Evolutionary conservation across 2,797 vertebrate species (phyloP), one percentile per base, ranked within the genome.

Genomic region (Staurois parvus): DNA sequence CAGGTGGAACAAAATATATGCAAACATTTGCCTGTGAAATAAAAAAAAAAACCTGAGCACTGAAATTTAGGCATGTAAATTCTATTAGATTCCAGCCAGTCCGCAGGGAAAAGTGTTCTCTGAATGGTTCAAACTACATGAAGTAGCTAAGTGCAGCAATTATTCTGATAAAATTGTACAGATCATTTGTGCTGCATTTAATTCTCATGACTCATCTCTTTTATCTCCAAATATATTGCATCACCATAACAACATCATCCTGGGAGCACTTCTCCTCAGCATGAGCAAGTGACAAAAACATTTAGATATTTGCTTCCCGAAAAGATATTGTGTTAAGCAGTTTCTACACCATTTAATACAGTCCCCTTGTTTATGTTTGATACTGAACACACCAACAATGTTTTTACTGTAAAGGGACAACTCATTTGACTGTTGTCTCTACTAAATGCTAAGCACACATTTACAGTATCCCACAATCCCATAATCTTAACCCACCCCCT

Each of bases 241-340:
- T 82, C 37, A 45, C 72, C 70, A 74, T 82, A 74, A 64, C 80
- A 82, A 81, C 80, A 37, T 73, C 42, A 74, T 82, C 72, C 28
- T 42, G 21, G 29, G 34, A 74, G 32, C 13, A 26, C 15, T 56
- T 72, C 15, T 10, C 15, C 24, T 40, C 40, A 3, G 56, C 48
- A 40, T 42, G 10, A 30, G 19, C 56, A 42, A 66, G 26, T 34
- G 24, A 67, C 5, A 82, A 19, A 40, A 64, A 42, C 9, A 24
- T 24, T 66, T 42, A 81, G 30, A 62, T 15, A 40, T 45, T 66
- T 66, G 32, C 26, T 0, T 68, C 34, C 13, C 30, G 1, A 40
- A 6, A 76, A 32, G 19, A 70, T 19, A 34, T 24, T 72, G 32
- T 40, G 68, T 19, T 67, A 19, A 24, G 8, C 59, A 48, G 10